Conservation (phyloP, 2,797 vertebrate genomes). For the Falco berigora region DNA sequence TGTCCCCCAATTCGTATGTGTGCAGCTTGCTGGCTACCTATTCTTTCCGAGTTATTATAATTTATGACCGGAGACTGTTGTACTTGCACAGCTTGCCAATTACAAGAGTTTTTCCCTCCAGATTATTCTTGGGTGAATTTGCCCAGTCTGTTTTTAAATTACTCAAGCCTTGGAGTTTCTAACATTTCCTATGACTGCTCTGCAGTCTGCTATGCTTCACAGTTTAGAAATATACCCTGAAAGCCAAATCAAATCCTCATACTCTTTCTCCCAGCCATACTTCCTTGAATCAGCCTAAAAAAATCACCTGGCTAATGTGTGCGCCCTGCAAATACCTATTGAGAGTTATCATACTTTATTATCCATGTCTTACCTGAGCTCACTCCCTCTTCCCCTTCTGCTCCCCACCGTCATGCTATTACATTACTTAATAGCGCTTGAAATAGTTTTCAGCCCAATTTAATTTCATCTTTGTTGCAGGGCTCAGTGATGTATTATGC, state of each 20-base stretch:
- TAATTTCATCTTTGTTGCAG: not conserved
- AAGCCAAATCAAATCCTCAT: not conserved
- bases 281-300: not conserved
- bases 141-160: not conserved
- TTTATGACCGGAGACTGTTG: not conserved
- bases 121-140: not conserved
- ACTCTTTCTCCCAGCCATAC: not conserved
- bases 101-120: accelerated
- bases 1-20: accelerated
- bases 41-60: not conserved
- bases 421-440: not conserved
- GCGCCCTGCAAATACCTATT: not conserved
- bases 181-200: not conserved
- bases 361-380: not conserved
- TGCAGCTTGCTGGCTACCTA: not conserved
- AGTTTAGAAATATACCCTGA: not conserved
- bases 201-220: not conserved
- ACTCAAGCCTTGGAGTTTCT: not conserved
- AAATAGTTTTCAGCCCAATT: not conserved
- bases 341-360: not conserved
- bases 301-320: not conserved
- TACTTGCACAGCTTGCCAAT: not conserved
- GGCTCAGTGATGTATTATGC: not conserved
- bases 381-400: not conserved
- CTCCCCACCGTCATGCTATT: not conserved